Evolutionary conservation across 2,113 vertebrate genomes (phyloP).

Genomic region (Nyctereutes procyonoides): DNA sequence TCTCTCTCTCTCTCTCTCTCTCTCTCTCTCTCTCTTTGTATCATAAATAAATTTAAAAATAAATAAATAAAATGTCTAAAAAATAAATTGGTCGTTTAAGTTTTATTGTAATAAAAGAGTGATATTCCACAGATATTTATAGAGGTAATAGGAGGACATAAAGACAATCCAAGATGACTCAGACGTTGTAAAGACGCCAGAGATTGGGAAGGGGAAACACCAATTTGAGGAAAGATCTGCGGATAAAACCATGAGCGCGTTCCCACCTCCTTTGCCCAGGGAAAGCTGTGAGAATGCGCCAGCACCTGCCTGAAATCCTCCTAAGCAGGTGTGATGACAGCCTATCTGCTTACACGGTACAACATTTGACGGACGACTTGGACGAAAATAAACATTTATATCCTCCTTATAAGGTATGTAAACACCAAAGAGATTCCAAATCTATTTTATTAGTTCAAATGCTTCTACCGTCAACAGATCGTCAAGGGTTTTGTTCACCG

Average conservation of each 20-base stretch:
- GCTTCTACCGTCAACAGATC: not conserved
- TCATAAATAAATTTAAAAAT: too few species aligned
- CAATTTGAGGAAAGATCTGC: not conserved
- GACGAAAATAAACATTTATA: not conserved
- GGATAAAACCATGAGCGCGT: not conserved
- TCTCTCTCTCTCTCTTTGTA: too few species aligned
- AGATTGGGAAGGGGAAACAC: not conserved
- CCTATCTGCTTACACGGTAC: not conserved
- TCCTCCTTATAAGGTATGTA: not conserved
- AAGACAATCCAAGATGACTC: not conserved
- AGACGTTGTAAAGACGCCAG: not conserved
- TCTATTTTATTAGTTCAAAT: not conserved
- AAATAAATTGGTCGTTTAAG: not conserved
- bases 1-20: too few species aligned
- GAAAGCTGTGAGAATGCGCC: not conserved
- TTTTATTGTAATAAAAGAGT: slow-evolving; percentile 16
- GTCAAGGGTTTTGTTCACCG: not conserved
- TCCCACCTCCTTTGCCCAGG: not conserved
- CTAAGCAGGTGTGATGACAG: not conserved
- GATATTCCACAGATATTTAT: not conserved
- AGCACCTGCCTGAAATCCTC: not conserved
- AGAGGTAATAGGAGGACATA: not conserved
- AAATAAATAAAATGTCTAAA: too few species aligned
- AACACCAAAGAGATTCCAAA: not conserved
- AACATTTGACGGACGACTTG: not conserved